phyloP scores from a whole-genome alignment of 1,140 invertebrate species.

The Apis laboriosa region DNA sequence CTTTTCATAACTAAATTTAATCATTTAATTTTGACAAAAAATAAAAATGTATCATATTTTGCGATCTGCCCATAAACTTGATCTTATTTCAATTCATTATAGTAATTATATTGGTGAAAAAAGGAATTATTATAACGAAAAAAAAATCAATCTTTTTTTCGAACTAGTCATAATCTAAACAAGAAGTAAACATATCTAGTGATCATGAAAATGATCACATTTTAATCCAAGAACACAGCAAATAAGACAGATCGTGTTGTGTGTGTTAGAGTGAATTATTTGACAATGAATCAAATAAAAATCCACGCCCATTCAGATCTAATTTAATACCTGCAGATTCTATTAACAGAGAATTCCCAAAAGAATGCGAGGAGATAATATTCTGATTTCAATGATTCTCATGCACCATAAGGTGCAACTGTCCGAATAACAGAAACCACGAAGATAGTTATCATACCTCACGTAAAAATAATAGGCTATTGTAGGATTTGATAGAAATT shows the following conservation, averaged over 20 bases:
- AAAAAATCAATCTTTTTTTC: background rate
- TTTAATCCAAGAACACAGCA: constrained; percentile 46
- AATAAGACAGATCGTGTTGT: constrained; percentile 40
- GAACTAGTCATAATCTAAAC: constrained; percentile 4
- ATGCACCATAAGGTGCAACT: constrained; percentile 43
- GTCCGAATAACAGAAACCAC: constrained; percentile 36
- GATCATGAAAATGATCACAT: background rate
- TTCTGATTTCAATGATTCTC: constrained; percentile 27
- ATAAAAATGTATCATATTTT: no score
- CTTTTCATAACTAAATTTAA: no score
- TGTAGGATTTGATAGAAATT: constrained; percentile 45
- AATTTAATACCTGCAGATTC: constrained; percentile 30
- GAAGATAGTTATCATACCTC: constrained; percentile 51
- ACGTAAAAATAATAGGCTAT: constrained; percentile 32
- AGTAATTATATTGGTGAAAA: no score
- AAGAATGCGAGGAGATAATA: constrained; percentile 33
- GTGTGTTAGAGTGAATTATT: constrained; percentile 18
- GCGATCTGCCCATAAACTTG: no score
- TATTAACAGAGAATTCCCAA: constrained; percentile 50
- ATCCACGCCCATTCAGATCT: constrained; percentile 47
- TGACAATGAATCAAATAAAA: constrained; percentile 58
- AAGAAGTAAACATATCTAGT: constrained; percentile 9
- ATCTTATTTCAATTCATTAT: no score
- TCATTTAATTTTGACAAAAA: no score
- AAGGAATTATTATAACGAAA: no score